phyloP scores from a whole-genome alignment of 2,113 vertebrate species.

The Epinephelus fuscoguttatus region DNA sequence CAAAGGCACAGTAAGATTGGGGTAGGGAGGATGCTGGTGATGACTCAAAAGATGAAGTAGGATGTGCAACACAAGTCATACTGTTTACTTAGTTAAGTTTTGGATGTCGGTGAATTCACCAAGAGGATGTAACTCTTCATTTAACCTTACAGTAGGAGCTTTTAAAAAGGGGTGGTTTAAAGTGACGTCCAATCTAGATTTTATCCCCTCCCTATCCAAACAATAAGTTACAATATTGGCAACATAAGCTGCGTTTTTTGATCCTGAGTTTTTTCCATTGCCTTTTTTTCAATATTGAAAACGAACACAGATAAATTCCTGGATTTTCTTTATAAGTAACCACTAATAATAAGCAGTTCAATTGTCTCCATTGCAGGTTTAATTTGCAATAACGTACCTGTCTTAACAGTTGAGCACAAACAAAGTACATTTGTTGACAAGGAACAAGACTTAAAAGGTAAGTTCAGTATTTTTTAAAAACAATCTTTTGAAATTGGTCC shows the following conservation, averaged over 20 bases:
- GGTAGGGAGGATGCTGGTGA: background rate
- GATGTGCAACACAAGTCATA: background rate
- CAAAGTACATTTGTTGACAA: background rate
- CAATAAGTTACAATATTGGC: background rate
- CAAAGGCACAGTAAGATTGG: background rate
- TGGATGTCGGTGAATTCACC: no score
- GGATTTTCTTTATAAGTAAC: slow-evolving; percentile 6
- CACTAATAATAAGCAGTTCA: background rate
- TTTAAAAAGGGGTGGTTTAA: background rate
- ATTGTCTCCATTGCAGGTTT: background rate
- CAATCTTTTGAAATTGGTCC: no score
- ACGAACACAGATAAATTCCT: background rate
- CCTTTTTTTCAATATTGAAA: background rate
- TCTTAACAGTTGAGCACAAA: background rate
- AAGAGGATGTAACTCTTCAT: background rate
- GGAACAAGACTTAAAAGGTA: no score
- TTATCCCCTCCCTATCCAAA: background rate
- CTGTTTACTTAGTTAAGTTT: background rate
- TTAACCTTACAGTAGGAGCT: background rate
- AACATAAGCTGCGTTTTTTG: background rate
- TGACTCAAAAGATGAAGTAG: background rate
- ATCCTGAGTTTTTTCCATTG: background rate
- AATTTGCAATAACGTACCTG: background rate
- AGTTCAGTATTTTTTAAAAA: no score
- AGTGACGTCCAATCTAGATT: background rate